A percentile compares a stretch with the other conserved stretches of the same genome.
Conservation (phyloP, 1,140 invertebrate species). For the Lordiphosa mommai region DNA sequence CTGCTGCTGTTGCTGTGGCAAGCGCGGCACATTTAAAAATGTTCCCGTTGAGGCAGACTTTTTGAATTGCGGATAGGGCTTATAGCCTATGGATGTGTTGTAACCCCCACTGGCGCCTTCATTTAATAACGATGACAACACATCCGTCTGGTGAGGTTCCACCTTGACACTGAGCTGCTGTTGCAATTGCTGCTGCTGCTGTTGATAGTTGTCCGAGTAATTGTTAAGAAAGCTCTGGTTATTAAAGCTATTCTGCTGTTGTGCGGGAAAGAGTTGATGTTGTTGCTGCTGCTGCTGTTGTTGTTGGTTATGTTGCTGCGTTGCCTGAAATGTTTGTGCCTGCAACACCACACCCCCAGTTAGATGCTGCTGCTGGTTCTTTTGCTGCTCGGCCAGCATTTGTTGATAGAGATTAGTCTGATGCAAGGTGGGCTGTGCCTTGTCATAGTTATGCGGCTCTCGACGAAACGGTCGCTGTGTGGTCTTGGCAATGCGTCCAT, state of each 20-base stretch:
- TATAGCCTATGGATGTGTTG: slow-evolving; percentile 60
- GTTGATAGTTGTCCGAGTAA: slow-evolving; percentile 57
- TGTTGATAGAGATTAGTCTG: slow-evolving; percentile 78
- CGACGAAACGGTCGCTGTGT: slow-evolving; percentile 65
- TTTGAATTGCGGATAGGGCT: slow-evolving; percentile 76
- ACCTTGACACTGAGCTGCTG: slow-evolving; percentile 60
- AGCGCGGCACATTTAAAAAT: slow-evolving; percentile 64
- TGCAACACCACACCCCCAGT: slow-evolving; percentile 40
- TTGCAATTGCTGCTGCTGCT: slow-evolving; percentile 48
- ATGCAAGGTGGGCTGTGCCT: slow-evolving; percentile 75
- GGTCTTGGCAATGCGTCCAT: slow-evolving; percentile 71
- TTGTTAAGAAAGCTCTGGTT: slow-evolving; percentile 42
- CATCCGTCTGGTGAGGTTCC: slow-evolving; percentile 56
- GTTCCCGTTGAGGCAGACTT: slow-evolving; percentile 73
- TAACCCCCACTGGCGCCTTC: slow-evolving; percentile 38
- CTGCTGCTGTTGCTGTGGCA: slow-evolving; percentile 44
- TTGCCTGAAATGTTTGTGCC: slow-evolving; percentile 33
- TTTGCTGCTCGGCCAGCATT: slow-evolving; percentile 76
- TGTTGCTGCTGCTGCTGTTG: slow-evolving; percentile 43
- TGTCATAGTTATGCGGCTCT: slow-evolving; percentile 79
- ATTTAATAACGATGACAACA: slow-evolving; percentile 45
- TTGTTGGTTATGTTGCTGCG: slow-evolving; percentile 46
- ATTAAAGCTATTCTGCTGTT: slow-evolving; percentile 46
- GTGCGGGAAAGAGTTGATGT: slow-evolving; percentile 55
- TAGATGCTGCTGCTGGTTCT: slow-evolving; percentile 52